Percentiles rank a stretch among this genome's conserved stretches.
Conservation (phyloP, 2,113 vertebrate species). For the Bubo blakistoni region DNA sequence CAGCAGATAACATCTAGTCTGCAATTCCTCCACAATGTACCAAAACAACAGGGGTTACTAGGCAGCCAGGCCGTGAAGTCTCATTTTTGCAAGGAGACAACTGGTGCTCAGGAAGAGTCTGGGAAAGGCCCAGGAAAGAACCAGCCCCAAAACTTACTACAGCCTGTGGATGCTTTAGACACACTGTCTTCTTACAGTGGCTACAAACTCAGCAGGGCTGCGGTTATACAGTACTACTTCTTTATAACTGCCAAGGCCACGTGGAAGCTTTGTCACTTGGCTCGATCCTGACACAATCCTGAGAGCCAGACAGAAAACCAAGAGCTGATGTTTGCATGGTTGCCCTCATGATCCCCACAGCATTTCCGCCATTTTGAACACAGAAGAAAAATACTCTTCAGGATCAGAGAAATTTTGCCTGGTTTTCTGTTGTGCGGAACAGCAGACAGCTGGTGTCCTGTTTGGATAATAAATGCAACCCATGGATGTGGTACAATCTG, state of each 20-base stretch:
- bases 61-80: background rate
- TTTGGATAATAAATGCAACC: background rate
- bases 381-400: background rate
- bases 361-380: background rate
- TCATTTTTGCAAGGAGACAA: background rate
- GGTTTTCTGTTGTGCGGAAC: background rate
- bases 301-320: background rate
- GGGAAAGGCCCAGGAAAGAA: background rate
- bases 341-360: accelerated
- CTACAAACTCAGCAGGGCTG: background rate
- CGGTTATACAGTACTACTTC: background rate
- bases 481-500: background rate
- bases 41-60: background rate
- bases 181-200: background rate
- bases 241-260: background rate
- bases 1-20: background rate
- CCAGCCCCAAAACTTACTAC: background rate
- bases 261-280: background rate
- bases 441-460: background rate
- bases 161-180: background rate
- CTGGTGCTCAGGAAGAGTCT: background rate
- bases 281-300: background rate
- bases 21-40: background rate
- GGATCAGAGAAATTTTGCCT: background rate
- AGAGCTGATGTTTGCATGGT: background rate